Percentiles rank a stretch among this genome's conserved stretches.
These are phyloP conservation scores for Tetragonisca angustula DNA, from an alignment of 2,888 invertebrate genomes.

Conservation along the genomic window DNA sequence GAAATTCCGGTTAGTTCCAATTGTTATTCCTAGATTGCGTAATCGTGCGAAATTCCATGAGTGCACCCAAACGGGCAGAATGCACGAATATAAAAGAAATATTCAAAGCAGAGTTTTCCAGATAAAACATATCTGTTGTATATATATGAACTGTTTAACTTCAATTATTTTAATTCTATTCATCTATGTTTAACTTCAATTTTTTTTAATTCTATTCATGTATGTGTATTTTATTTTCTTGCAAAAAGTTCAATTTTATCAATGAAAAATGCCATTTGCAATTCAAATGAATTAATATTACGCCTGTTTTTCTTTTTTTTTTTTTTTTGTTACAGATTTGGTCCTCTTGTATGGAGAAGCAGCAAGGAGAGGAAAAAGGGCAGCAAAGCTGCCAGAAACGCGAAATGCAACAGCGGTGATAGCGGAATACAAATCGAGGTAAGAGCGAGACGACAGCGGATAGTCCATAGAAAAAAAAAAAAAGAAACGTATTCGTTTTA, in stretches of 20 bases:
- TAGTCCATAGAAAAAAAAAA: too few relatives aligned
- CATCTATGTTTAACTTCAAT: too few relatives aligned
- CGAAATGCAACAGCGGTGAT: slow-evolving; percentile 91
- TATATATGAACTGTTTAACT: too few relatives aligned
- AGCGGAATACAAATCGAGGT: slow-evolving; percentile 90
- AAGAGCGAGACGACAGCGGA: slow-evolving; percentile 66
- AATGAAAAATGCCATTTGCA: not conserved
- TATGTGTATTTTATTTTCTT: too few relatives aligned
- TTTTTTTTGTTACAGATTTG: slow-evolving; percentile 85
- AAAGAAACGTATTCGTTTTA: too few relatives aligned
- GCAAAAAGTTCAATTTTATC: not conserved
- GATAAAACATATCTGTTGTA: too few relatives aligned
- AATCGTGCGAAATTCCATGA: not conserved
- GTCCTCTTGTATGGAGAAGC: slow-evolving; percentile 89
- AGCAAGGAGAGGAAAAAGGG: slow-evolving; percentile 89
- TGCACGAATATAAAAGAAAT: not conserved
- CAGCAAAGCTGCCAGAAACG: slow-evolving; percentile 88
- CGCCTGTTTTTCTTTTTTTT: not conserved
- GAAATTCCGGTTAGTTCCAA: slow-evolving; percentile 79
- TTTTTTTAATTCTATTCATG: too few relatives aligned
- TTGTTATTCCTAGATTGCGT: not conserved
- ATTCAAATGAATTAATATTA: not conserved
- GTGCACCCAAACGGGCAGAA: too few relatives aligned
- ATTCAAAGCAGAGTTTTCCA: not conserved
- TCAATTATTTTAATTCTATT: too few relatives aligned